Base-by-base conservation (phyloP, 2,797 vertebrate species). In the Danionella dracula region DNA sequence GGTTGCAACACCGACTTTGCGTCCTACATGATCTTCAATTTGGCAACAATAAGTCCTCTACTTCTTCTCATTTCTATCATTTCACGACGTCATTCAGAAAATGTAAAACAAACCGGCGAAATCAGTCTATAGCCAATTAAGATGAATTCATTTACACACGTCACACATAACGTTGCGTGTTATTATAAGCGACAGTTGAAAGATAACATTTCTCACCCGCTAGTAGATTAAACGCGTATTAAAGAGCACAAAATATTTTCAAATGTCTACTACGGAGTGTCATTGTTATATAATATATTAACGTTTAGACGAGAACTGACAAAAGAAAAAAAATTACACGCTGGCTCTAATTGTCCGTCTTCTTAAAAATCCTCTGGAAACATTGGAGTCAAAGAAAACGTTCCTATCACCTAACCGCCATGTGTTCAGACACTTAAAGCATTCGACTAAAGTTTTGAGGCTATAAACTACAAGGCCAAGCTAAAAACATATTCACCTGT, bases 301-400 rank as follows among this genome's bases (percentile, higher is more conserved):
- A 29, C 55, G 46, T 50, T 56, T 66, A 4, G 44, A 6, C 9
- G 10, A 48, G 7, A 56, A 65, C 5, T 31, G 42, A 35, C 31
- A 55, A 35, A 61, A 57, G 23, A 44, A 10, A 23, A 68, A 75
- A 70, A 31, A 54, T 41, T 58, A 79, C 73, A 81, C 77, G 77
- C 65, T 76, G 75, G 73, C 76, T 68, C 10, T 51, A 76, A 66
- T 59, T 66, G 17, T 83, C 57, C 82, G 10, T 56, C 59, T 2
- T 0, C 1, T 20, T 23, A 46, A 11, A 10, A 2, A 42, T 71
- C 70, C 79, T 64, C 1, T 0, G 61, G 72, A 27, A 82, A 84
- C 72, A 4, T 4, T 1, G 1, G 0, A 5, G 16, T n/a, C 8
- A 8, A 34, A 27, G 3, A 27, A 1, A 67, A 38, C 19, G 73